Percentiles rank a stretch among this genome's conserved stretches.
Evolutionary conservation across 1,140 invertebrate genomes (phyloP).

Genomic region (Diabrotica virgifera): DNA sequence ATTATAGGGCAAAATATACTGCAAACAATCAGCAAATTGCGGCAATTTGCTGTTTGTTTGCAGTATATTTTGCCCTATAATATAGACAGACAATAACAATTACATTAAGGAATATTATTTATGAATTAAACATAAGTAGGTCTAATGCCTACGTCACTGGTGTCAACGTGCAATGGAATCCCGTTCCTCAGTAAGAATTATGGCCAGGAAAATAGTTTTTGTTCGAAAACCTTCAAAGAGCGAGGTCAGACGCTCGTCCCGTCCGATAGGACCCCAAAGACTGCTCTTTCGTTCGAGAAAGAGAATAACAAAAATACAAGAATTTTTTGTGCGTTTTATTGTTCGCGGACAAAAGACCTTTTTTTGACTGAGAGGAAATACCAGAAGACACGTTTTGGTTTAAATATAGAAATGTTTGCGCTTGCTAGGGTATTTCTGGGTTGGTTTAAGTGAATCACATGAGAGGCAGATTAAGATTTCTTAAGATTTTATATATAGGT

Average conservation of each 20-base stretch:
- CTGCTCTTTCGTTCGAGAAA: conserved; percentile 9
- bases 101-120: too few relatives aligned
- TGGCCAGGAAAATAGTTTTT: conserved; percentile 38
- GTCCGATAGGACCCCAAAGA: conserved; percentile 18
- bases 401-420: conserved; percentile 26
- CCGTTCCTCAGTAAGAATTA: conserved; percentile 35
- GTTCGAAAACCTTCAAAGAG: conserved; percentile 35
- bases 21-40: too few relatives aligned
- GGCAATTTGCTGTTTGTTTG: too few relatives aligned
- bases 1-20: too few relatives aligned
- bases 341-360: conserved; percentile 26
- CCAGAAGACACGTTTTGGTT: conserved; percentile 21
- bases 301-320: conserved; percentile 35
- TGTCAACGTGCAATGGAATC: conserved; percentile 34
- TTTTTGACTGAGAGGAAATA: conserved; percentile 28
- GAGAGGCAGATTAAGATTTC: too few relatives aligned
- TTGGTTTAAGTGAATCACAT: not conserved
- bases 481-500: too few relatives aligned
- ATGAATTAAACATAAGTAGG: too few relatives aligned
- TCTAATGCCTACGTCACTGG: not conserved
- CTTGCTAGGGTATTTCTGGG: conserved; percentile 20
- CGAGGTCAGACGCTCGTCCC: conserved; percentile 32
- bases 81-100: too few relatives aligned
- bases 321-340: conserved; percentile 35
- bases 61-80: too few relatives aligned